Base-by-base conservation (phyloP, 1,140 invertebrate genomes). In the Probaryconus sp. region DNA sequence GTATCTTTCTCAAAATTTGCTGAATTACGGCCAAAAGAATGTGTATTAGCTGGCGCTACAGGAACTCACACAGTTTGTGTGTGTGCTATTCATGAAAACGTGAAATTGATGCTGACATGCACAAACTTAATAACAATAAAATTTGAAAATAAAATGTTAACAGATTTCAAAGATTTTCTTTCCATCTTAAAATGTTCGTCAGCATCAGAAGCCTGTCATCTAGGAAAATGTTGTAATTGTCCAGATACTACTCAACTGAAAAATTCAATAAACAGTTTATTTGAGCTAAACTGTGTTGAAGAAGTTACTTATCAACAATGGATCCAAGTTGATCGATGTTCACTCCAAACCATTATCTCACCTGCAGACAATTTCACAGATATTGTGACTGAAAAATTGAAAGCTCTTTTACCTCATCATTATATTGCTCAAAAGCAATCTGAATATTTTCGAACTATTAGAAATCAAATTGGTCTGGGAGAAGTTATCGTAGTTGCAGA, bases 241-340 rank as follows among this genome's bases (percentile, higher is more conserved):
- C 45, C 55, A 45, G 45, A 51, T 45, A 31, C 40, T 42, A 31
- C 5, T 42, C 51, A 69, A 20, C 28, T 69, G 33, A 42, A 45
- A 37, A 24, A 69, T 28, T 24, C 16, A 37, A 47, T 56, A 20
- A 17, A 31, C 14, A 9, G 48, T 16, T 14, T n/a, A 43, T 63
- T 79, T 21, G 53, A 56, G 5, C 45, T 64, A 11, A 51, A 38
- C 37, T 26, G 33, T 3, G 53, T 79, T 56, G 75, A 80, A 13
- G 51, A 40, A 18, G 55, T 81, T 10, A 64, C 43, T 6, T 79
- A 77, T 37, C 55, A 78, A 48, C 60, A 68, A 14, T 80, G 79
- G 76, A 21, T 73, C 13, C 14, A 42, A 38, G 67, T 48, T 28
- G 69, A 79, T 31, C 70, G 77, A 28, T 68, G 60, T 16, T 64